Conservation (phyloP, 1,140 invertebrate genomes). For the Apis cerana region DNA sequence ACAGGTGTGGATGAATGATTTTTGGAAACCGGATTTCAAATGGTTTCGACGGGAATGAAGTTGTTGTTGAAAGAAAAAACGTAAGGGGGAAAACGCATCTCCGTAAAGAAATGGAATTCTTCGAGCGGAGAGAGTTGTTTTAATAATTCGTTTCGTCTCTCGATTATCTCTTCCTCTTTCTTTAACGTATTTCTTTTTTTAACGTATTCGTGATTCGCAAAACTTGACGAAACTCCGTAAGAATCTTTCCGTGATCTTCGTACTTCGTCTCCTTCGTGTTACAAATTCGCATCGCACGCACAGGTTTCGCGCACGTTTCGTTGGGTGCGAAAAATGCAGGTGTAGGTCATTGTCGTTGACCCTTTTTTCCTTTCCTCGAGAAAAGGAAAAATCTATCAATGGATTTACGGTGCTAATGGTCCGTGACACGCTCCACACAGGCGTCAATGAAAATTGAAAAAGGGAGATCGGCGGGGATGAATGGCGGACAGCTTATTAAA, state of each 20-base stretch:
- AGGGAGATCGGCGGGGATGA: constrained; percentile 54
- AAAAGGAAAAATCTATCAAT: constrained; percentile 58
- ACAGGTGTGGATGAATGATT: neutral
- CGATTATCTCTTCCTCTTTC: no score
- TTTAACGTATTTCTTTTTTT: no score
- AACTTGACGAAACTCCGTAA: no score
- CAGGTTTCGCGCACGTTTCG: no score
- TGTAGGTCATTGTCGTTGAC: neutral
- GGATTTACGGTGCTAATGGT: constrained; percentile 62
- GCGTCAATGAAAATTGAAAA: constrained; percentile 68
- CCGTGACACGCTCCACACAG: constrained; percentile 50
- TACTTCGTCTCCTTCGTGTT: neutral
- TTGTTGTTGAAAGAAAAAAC: neutral
- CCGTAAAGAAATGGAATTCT: no score
- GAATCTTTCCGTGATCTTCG: no score
- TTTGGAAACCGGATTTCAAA: neutral
- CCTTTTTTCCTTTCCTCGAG: constrained; percentile 14
- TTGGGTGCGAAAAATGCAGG: constrained; percentile 25
- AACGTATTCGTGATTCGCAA: no score
- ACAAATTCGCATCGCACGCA: neutral
- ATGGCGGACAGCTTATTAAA: constrained; percentile 65
- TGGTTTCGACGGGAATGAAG: neutral
- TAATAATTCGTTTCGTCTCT: no score
- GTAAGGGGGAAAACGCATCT: no score
- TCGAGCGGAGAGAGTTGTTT: no score